Percentiles rank a stretch among this genome's conserved stretches.
phyloP scores from a whole-genome alignment of 2,113 vertebrate species.

The Chaetodon auriga region DNA sequence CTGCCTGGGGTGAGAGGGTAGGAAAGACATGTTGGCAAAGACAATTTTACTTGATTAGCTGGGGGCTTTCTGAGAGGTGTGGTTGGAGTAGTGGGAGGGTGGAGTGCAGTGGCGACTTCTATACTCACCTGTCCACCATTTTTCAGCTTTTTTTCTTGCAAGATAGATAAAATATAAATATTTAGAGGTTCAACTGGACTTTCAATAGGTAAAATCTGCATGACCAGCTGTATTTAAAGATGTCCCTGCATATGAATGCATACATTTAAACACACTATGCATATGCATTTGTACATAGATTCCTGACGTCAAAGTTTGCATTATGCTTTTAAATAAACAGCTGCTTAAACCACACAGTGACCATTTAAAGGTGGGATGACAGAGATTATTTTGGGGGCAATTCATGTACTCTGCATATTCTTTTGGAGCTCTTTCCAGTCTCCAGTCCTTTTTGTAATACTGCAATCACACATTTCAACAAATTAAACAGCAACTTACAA shows the following conservation, averaged over 20 bases:
- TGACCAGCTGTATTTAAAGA: neutral
- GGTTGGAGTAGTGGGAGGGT: neutral
- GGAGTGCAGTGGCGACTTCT: neutral
- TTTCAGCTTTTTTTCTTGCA: constrained; percentile 6
- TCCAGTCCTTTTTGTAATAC: too few species aligned
- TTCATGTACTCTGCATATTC: neutral
- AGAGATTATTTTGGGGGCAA: neutral
- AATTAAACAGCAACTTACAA: neutral
- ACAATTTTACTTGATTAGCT: constrained; percentile 17
- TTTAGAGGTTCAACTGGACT: neutral
- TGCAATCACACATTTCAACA: neutral
- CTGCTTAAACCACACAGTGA: neutral
- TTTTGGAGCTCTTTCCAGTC: too few species aligned
- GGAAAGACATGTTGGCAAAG: constrained; percentile 30
- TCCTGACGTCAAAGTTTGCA: neutral
- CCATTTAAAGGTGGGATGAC: too few species aligned
- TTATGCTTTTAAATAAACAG: neutral
- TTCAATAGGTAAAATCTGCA: neutral
- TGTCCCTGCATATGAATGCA: neutral
- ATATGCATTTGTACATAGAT: neutral
- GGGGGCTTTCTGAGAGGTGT: constrained; percentile 5
- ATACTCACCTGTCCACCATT: neutral
- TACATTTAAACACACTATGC: neutral
- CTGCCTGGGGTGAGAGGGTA: constrained; percentile 17
- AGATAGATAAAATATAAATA: neutral